Conservation (phyloP, 2,113 vertebrate genomes). For the Cardinalis cardinalis region DNA sequence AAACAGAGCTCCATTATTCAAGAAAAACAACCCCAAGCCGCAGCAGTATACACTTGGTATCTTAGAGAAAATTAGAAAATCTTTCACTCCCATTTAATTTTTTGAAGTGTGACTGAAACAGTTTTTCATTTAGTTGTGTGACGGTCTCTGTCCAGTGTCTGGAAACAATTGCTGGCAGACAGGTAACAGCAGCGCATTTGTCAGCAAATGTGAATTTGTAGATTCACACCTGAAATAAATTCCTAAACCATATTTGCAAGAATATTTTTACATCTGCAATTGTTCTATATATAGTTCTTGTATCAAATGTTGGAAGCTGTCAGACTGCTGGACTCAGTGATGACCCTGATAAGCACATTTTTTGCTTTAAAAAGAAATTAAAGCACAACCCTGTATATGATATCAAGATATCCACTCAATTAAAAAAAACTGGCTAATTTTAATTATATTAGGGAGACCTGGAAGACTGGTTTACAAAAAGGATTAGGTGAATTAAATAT, state of each 20-base stretch:
- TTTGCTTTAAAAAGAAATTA: not conserved
- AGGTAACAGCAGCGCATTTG: not conserved
- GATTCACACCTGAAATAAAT: not conserved
- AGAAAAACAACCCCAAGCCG: not conserved
- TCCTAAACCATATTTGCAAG: not conserved
- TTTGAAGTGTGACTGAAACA: not conserved
- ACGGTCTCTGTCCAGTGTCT: not conserved
- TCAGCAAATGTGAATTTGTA: not conserved
- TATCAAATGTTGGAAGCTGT: not conserved
- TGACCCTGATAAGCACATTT: not conserved
- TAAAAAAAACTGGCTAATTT: not conserved
- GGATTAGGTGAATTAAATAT: not conserved
- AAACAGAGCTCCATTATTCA: not conserved
- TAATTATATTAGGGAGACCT: not conserved
- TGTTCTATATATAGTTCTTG: not conserved
- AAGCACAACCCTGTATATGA: not conserved
- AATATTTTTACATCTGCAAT: not conserved
- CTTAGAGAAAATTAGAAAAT: not conserved
- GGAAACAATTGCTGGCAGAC: not conserved
- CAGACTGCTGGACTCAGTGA: not conserved
- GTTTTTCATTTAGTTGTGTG: not conserved
- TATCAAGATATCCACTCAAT: not conserved
- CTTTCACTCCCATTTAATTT: not conserved
- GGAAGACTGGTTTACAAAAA: not conserved
- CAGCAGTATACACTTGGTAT: not conserved